Conservation (phyloP, 2,888 invertebrate species). For the Drosophila paranaensis region DNA sequence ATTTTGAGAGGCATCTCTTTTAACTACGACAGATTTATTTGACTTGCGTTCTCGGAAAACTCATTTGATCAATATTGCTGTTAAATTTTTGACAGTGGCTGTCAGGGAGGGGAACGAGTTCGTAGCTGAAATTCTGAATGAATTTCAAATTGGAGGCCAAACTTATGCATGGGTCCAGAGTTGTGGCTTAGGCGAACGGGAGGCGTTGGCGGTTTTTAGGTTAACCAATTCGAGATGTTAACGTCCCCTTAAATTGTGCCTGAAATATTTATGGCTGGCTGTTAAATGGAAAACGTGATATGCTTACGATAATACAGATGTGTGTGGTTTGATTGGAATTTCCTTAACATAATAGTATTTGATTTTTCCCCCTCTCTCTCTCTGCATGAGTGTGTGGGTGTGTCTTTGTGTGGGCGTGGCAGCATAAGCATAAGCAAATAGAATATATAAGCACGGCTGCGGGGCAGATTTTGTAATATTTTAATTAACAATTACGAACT, state of each 20-base stretch:
- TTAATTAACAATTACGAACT: conserved; percentile 61
- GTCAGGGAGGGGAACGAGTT: neutral
- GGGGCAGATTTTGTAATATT: conserved; percentile 39
- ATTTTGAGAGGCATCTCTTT: neutral
- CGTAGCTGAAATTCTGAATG: neutral
- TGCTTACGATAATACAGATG: conserved; percentile 53
- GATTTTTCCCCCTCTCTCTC: conserved; percentile 1
- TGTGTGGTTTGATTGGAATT: conserved; percentile 50
- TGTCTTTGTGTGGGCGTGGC: conserved; percentile 21
- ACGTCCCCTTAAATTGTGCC: conserved; percentile 72
- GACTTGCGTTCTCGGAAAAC: neutral
- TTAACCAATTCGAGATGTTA: conserved; percentile 59
- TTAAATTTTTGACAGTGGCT: conserved; percentile 1
- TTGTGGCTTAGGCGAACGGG: neutral
- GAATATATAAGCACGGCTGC: conserved; percentile 37
- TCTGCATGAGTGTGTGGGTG: neutral
- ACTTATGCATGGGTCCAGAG: neutral
- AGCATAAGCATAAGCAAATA: conserved; percentile 2
- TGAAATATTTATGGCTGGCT: conserved; percentile 73
- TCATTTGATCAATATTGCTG: neutral
- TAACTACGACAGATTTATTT: neutral
- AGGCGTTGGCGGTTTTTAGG: conserved; percentile 2
- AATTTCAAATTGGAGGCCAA: neutral
- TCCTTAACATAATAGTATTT: conserved; percentile 41
- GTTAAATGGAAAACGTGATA: conserved; percentile 71